Percentiles rank a stretch among this genome's conserved stretches.
Conservation (phyloP, 1,140 invertebrate species). For the Brachionus asplanchnoidis region DNA sequence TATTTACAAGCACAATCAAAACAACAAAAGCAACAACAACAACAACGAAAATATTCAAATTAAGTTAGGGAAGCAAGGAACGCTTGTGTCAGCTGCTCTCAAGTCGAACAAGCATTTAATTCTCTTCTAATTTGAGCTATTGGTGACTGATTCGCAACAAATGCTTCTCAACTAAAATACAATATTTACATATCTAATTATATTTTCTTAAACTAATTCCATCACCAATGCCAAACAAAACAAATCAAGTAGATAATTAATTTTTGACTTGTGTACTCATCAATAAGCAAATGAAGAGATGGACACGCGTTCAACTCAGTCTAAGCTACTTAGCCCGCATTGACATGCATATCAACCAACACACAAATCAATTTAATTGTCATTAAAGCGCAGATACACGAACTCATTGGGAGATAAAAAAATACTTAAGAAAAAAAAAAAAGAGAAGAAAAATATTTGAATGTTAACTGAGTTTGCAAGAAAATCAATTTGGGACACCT, state of each 20-base stretch:
- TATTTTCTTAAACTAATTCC: constrained; percentile 4
- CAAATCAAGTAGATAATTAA: constrained; percentile 20
- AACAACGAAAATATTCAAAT: neutral
- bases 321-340: neutral
- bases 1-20: neutral
- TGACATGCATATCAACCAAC: constrained; percentile 19
- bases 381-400: constrained; percentile 29
- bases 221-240: neutral
- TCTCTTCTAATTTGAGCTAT: neutral
- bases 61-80: neutral
- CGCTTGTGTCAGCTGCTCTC: neutral
- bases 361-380: constrained; percentile 34
- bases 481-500: neutral
- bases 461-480: neutral
- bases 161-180: neutral
- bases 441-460: neutral
- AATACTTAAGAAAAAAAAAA: neutral
- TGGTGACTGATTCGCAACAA: neutral
- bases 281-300: constrained; percentile 23
- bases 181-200: constrained; percentile 6
- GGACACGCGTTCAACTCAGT: constrained; percentile 14
- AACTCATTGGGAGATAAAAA: constrained; percentile 19
- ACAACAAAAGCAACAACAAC: neutral
- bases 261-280: constrained; percentile 33
- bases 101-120: neutral